These are phyloP conservation scores for Trididemnum clinides DNA, from an alignment of 23 tunicate genomes.

Conservation along the genomic window DNA sequence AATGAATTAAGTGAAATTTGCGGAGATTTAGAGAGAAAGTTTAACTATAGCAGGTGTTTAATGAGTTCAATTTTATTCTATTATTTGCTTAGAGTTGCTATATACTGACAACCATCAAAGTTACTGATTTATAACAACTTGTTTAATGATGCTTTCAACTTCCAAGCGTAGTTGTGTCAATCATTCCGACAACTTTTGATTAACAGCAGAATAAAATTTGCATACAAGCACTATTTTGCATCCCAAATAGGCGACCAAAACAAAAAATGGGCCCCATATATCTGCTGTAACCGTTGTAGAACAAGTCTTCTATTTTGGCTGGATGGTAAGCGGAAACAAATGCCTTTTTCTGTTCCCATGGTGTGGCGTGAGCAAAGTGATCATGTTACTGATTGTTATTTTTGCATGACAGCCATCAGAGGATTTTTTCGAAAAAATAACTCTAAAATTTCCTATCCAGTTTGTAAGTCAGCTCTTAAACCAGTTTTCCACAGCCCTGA, in stretches of 20 bases:
- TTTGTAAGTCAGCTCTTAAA: slow-evolving; percentile 15
- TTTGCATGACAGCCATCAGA: slow-evolving; percentile 31
- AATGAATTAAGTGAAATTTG: too few relatives aligned
- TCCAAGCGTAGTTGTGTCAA: too few relatives aligned
- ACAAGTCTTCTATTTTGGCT: slow-evolving; percentile 46
- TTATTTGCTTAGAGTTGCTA: too few relatives aligned
- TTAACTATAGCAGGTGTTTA: too few relatives aligned
- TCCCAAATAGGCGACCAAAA: slow-evolving; percentile 49
- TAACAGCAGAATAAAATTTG: slow-evolving; percentile 34
- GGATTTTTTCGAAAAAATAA: slow-evolving; percentile 32
- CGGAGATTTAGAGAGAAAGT: too few relatives aligned
- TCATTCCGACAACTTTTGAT: too few relatives aligned
- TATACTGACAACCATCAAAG: too few relatives aligned
- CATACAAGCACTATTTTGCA: slow-evolving; percentile 46
- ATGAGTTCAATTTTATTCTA: too few relatives aligned
- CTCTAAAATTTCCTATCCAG: slow-evolving; percentile 21
- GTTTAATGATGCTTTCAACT: too few relatives aligned
- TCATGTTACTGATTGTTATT: slow-evolving; percentile 31
- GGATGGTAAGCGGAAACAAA: slow-evolving; percentile 37
- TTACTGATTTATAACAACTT: too few relatives aligned
- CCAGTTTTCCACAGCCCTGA: slow-evolving; percentile 25
- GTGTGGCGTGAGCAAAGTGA: slow-evolving; percentile 47
- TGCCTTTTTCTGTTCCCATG: slow-evolving; percentile 43
- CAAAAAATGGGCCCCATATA: slow-evolving; percentile 42
- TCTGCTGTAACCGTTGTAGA: slow-evolving; percentile 58